These are phyloP conservation scores for Caenorhabditis zanzibari DNA, from an alignment of 2,888 invertebrate genomes.

Conservation along the genomic window DNA sequence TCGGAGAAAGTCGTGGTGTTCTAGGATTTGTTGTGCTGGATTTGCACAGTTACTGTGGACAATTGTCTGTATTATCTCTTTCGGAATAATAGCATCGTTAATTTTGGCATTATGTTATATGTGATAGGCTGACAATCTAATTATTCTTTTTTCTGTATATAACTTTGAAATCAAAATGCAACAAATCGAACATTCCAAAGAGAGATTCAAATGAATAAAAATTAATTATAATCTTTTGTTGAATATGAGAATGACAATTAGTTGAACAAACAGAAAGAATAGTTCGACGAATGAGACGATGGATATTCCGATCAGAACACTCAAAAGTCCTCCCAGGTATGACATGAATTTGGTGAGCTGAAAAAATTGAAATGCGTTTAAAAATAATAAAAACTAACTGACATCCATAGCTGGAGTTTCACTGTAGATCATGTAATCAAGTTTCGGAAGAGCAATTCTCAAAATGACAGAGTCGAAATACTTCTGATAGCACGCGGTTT, in stretches of 20 bases:
- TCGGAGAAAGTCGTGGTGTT: constrained; percentile 44
- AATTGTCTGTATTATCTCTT: constrained; percentile 71
- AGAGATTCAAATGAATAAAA: constrained; percentile 24
- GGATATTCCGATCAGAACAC: constrained; percentile 72
- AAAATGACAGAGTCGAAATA: constrained; percentile 59
- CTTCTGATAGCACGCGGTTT: constrained; percentile 51
- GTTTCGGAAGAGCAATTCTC: constrained; percentile 44
- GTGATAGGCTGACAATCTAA: constrained; percentile 32
- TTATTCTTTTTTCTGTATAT: constrained; percentile 39
- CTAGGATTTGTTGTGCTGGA: constrained; percentile 75
- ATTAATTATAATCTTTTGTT: constrained; percentile 43
- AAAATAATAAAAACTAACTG: neutral
- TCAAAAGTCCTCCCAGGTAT: constrained; percentile 71
- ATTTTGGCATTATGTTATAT: constrained; percentile 72
- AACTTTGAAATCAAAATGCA: constrained; percentile 43
- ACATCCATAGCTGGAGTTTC: constrained; percentile 68
- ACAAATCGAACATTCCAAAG: constrained; percentile 59
- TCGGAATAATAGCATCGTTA: constrained; percentile 73
- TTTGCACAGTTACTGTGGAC: constrained; percentile 77
- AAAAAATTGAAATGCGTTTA: constrained; percentile 18
- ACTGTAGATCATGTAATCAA: constrained; percentile 58
- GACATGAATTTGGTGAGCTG: constrained; percentile 71
- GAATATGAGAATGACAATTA: constrained; percentile 52
- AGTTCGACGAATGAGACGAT: constrained; percentile 74
- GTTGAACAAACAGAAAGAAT: constrained; percentile 60